Conservation (phyloP, 23 tunicate species). For the Corella eumyota region DNA sequence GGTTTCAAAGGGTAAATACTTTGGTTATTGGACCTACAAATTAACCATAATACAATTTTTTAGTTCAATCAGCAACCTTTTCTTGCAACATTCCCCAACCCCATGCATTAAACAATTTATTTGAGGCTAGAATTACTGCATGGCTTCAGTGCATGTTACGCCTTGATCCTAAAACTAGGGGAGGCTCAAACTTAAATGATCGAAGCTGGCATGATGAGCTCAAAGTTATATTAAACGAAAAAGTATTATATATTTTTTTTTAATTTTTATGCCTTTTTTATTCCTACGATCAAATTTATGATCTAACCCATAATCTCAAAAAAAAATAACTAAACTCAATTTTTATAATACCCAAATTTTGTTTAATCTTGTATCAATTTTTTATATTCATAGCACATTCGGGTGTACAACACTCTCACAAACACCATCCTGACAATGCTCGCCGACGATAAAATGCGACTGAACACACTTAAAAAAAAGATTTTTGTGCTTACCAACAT, state of each 20-base stretch:
- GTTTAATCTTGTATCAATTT: too few species aligned
- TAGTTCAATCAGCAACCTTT: too few species aligned
- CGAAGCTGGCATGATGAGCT: slow-evolving; percentile 8
- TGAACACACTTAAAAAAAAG: slow-evolving; percentile 4
- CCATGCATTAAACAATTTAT: slow-evolving; percentile 29
- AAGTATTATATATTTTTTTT: not conserved
- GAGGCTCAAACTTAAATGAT: slow-evolving; percentile 19
- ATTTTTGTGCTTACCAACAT: slow-evolving; percentile 8
- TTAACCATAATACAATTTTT: too few species aligned
- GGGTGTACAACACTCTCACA: slow-evolving; percentile 35
- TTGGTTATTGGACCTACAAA: too few species aligned
- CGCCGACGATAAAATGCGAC: not conserved
- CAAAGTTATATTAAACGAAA: slow-evolving; percentile 17
- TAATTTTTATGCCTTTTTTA: not conserved
- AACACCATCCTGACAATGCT: slow-evolving; percentile 26
- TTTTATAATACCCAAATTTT: too few species aligned
- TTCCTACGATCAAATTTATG: not conserved
- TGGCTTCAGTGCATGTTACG: slow-evolving; percentile 68
- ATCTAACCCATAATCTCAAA: not conserved
- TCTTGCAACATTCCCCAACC: slow-evolving; percentile 65
- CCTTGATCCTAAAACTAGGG: slow-evolving; percentile 41
- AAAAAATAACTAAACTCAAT: not conserved
- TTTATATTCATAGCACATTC: slow-evolving; percentile 52
- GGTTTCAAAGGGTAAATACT: too few species aligned
- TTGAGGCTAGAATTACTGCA: slow-evolving; percentile 12